Evolutionary conservation across 2,888 invertebrate genomes (phyloP), one percentile per base, ranked within the genome.

Genomic region (Doris montereyensis): DNA sequence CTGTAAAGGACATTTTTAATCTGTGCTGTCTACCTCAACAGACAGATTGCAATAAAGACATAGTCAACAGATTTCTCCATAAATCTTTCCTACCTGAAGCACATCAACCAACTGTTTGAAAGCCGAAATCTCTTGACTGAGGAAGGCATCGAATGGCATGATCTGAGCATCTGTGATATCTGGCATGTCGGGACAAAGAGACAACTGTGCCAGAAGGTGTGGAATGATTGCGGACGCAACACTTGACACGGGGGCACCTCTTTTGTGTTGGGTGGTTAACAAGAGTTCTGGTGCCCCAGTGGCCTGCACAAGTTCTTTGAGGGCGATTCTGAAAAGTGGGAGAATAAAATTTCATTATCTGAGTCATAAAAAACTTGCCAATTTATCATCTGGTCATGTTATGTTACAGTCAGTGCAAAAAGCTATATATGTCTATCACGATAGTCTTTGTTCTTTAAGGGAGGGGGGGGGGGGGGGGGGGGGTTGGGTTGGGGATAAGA

Each of bases 251-350:
- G 60, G 62, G 35, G 28, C 24, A 13, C 73, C 73, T 72, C 35
- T 73, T 21, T 21, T 13, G 32, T 62, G 41, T 30, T 71, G 34
- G 34, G 41, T 26, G 13, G 35, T 41, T 30, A 86, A 81, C 62
- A 88, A 83, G 26, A 88, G 81, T 76, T 88, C 88, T 2, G 88
- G 88, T 10, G 88, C 88, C 72, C 88, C 88, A 41, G 86, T 84
- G 5, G 85, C 86, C 80, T 87, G 88, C 8, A 87, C 84, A 84
- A 88, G 82, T 79, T 88, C 88, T 71, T 84, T 84, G 26, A 82
- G 78, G 13, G 87, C 72, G n/a, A 87, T 83, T 75, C 88, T 88
- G 81, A 57, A 81, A 71, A 2, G n/a, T n/a, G n/a, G n/a, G 26
- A 13, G 10, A 21, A 21, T 10, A 2, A 13, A 21, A 24, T 26